Conservation (phyloP, 2,797 vertebrate genomes). For the Decapterus maruadsi region DNA sequence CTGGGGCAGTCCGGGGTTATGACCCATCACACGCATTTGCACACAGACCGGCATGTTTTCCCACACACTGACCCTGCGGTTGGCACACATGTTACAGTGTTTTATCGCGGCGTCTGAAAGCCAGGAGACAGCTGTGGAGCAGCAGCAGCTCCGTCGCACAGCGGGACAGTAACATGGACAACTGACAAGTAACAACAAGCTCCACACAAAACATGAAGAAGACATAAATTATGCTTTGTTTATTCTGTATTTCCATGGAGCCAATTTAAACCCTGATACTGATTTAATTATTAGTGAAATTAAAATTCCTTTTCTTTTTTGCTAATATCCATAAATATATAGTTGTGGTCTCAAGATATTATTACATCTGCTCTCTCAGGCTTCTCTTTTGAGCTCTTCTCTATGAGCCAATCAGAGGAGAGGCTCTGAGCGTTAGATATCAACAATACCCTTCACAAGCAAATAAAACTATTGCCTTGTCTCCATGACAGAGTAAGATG, state of each 20-base stretch:
- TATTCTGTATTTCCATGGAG: neutral
- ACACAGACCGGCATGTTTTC: conserved; percentile 58
- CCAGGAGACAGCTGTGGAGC: conserved; percentile 65
- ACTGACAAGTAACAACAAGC: conserved; percentile 41
- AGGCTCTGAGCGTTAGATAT: neutral
- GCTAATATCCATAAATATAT: no score
- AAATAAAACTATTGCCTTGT: neutral
- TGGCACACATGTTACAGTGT: conserved; percentile 61
- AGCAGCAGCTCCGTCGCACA: conserved; percentile 52
- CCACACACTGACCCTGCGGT: conserved; percentile 58
- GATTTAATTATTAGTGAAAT: neutral
- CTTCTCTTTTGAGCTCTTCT: neutral
- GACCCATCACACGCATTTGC: conserved; percentile 50
- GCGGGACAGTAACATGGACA: conserved; percentile 51
- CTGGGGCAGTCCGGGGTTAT: conserved; percentile 33
- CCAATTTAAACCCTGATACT: neutral
- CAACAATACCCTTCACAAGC: neutral
- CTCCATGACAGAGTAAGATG: conserved; percentile 3
- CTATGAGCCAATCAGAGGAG: neutral
- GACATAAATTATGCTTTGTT: conserved; percentile 6
- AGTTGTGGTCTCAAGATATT: no score
- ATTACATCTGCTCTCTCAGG: no score
- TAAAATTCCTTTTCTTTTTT: no score
- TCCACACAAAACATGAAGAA: conserved; percentile 1
- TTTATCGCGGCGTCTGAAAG: conserved; percentile 60